Percentiles rank a stretch among this genome's conserved stretches.
These are phyloP conservation scores for Condylura cristata DNA, from an alignment of 2,113 vertebrate species.

Conservation along the genomic window DNA sequence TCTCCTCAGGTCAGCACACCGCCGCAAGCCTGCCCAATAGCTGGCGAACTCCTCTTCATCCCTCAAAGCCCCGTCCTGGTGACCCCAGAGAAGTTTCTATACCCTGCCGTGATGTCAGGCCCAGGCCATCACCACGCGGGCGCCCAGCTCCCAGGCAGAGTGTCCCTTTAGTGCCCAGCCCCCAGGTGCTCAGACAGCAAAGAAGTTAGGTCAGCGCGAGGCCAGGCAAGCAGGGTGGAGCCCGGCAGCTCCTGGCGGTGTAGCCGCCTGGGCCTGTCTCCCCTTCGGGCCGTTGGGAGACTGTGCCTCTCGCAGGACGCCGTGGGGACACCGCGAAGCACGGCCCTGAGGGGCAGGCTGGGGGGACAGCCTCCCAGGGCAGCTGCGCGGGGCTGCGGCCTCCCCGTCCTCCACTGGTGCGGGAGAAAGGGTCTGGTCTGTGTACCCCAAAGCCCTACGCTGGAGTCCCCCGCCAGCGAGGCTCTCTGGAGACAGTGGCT, in stretches of 20 bases:
- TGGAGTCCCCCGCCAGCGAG: not conserved
- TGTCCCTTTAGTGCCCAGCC: accelerated
- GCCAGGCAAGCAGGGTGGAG: not conserved
- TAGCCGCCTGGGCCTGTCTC: too few relatives aligned
- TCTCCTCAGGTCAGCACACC: not conserved
- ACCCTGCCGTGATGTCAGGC: not conserved
- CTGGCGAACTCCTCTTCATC: not conserved
- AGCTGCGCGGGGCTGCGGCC: not conserved
- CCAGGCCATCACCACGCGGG: accelerated
- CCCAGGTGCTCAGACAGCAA: not conserved
- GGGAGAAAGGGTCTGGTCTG: not conserved
- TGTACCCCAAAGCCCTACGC: accelerated
- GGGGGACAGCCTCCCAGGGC: not conserved
- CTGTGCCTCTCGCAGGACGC: not conserved
- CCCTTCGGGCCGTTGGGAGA: not conserved
- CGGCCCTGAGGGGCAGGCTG: accelerated
- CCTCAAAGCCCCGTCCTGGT: not conserved
- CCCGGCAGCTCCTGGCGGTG: not conserved
- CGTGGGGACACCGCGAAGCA: not conserved
- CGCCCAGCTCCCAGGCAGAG: not conserved
- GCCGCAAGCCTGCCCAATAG: too few relatives aligned
- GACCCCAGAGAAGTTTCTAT: not conserved
- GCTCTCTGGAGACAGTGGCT: not conserved
- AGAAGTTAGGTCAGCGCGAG: not conserved
- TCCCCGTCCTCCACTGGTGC: not conserved